Evolutionary conservation across 2,113 vertebrate species (phyloP).

Genomic region (Alosa alosa): DNA sequence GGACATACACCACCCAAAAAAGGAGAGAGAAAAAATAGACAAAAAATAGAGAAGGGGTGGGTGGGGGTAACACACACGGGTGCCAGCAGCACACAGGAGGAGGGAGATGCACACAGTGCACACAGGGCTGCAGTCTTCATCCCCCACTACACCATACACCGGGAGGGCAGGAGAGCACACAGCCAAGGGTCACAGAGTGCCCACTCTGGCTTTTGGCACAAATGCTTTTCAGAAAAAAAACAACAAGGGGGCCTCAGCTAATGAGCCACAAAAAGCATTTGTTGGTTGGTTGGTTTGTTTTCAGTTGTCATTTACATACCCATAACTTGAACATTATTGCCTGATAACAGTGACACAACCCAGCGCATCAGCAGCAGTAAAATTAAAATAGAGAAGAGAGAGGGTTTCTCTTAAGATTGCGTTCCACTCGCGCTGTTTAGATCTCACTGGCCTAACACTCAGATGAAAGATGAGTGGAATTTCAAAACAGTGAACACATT

Average conservation of each 20-base stretch:
- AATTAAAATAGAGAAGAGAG: conserved; percentile 41
- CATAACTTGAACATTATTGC: conserved; percentile 68
- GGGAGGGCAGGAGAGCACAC: conserved; percentile 47
- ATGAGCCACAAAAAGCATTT: conserved; percentile 61
- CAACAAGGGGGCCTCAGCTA: conserved; percentile 6
- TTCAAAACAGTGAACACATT: neutral
- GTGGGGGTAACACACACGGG: conserved; percentile 25
- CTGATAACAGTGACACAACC: conserved; percentile 54
- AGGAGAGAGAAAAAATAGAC: neutral
- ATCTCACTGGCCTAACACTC: neutral
- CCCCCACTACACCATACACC: conserved; percentile 35
- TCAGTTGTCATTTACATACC: conserved; percentile 66
- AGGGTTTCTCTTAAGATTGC: conserved; percentile 27
- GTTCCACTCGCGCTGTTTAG: neutral
- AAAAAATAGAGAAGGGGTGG: conserved; percentile 24
- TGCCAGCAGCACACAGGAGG: conserved; percentile 14
- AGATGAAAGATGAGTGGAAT: neutral
- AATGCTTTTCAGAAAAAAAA: conserved; percentile 62
- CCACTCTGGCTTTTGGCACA: conserved; percentile 43
- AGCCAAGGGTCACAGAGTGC: conserved; percentile 44
- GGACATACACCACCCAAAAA: neutral
- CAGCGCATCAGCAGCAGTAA: conserved; percentile 54
- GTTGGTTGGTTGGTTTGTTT: conserved; percentile 26
- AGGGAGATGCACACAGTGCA: conserved; percentile 17
- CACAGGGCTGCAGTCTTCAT: neutral